Evolutionary conservation across 2,797 vertebrate genomes (phyloP).

Genomic region (Silurus lanzhouensis): DNA sequence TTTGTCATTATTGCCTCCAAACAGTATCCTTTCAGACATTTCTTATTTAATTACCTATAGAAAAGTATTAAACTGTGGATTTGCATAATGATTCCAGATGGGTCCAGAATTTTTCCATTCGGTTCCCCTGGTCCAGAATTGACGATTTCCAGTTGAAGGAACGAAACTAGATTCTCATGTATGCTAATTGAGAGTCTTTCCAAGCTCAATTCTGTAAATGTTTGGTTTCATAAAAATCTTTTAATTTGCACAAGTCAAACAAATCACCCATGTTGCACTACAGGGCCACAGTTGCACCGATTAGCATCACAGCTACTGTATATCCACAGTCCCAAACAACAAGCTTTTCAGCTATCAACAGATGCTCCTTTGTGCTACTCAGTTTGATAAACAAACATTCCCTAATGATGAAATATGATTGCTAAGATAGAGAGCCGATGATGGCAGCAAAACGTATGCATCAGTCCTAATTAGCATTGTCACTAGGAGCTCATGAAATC

Average conservation of each 20-base stretch:
- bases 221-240: constrained; percentile 6
- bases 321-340: constrained; percentile 22
- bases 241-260: constrained; percentile 19
- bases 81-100: constrained; percentile 48
- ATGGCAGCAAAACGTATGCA: constrained; percentile 35
- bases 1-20: constrained; percentile 22
- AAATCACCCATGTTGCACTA: not conserved
- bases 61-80: constrained; percentile 22
- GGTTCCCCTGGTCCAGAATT: constrained; percentile 40
- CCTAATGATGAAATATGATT: constrained; percentile 51
- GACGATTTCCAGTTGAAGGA: constrained; percentile 54
- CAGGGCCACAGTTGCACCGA: constrained; percentile 31
- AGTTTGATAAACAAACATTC: constrained; percentile 54
- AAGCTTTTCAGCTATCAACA: constrained; percentile 41
- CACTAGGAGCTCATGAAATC: constrained; percentile 38
- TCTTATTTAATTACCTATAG: constrained; percentile 16
- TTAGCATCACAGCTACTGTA: constrained; percentile 43
- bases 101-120: constrained; percentile 35
- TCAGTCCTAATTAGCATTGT: constrained; percentile 48
- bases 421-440: constrained; percentile 19
- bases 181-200: constrained; percentile 31
- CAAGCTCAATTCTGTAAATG: not conserved
- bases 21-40: constrained; percentile 1
- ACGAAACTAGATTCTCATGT: constrained; percentile 31
- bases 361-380: constrained; percentile 40